Evolutionary conservation across 2,888 invertebrate genomes (phyloP), one percentile per base, ranked within the genome.

Genomic region (Cyrtodaria siliqua): DNA sequence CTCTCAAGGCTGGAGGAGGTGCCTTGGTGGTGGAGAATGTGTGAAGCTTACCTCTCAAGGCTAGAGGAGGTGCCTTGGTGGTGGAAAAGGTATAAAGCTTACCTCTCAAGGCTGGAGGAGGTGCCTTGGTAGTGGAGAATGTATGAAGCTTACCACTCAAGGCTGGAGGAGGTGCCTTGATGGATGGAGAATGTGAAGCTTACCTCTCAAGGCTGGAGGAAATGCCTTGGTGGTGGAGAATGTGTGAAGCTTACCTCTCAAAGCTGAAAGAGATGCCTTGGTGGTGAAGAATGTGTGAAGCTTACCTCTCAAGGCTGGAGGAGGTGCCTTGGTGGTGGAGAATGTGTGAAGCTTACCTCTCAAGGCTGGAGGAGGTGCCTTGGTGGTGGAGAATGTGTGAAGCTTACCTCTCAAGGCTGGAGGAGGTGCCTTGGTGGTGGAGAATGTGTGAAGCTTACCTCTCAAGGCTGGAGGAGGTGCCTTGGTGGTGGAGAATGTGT

Each of bases 401-500:
- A n/a, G n/a, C n/a, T n/a, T n/a, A n/a, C n/a, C n/a, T n/a, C n/a
- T n/a, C n/a, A n/a, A n/a, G n/a, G n/a, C n/a, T n/a, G n/a, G n/a
- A n/a, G n/a, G n/a, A n/a, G n/a, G n/a, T n/a, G n/a, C n/a, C n/a
- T n/a, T n/a, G n/a, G n/a, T n/a, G n/a, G n/a, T n/a, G n/a, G n/a
- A n/a, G n/a, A n/a, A n/a, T n/a, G n/a, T n/a, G n/a, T n/a, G 40
- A 38, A 38, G 16, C 16, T 64, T 87, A 94, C 95, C 93, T 94
- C 96, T 96, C 53, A 97, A 94, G 76, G 96, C 95, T 64, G 96
- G 95, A 33, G 98, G 98, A 69, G 97, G 96, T 38, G 97, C 96
- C 83, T 96, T 95, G 73, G 94, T 94, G 40, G 98, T 98, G 86
- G 94, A 94, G 92, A 96, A 97, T 70, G 95, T 93, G 91, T 95